Conservation (phyloP, 2,113 vertebrate species). For the Pituophis catenifer region DNA sequence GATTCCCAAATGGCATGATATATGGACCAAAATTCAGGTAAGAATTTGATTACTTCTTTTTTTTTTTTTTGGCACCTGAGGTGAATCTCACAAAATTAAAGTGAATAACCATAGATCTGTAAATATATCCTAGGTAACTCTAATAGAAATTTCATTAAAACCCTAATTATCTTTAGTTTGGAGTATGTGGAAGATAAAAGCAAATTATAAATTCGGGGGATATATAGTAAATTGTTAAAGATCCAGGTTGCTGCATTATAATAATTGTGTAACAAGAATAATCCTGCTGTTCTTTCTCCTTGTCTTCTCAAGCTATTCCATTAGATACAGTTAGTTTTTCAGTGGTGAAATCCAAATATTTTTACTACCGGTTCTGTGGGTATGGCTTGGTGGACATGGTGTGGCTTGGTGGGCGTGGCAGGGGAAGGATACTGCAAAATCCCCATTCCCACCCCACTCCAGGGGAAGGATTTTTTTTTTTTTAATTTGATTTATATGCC, state of each 20-base stretch:
- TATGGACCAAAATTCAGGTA: slow-evolving; percentile 91
- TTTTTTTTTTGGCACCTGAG: neutral
- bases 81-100: neutral
- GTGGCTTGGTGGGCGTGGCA: too few species aligned
- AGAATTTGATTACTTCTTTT: neutral
- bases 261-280: neutral
- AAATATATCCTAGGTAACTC: neutral
- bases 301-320: neutral
- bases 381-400: too few species aligned
- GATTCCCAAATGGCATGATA: slow-evolving; percentile 81
- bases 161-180: neutral
- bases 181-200: neutral
- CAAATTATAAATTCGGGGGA: neutral
- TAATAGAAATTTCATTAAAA: neutral
- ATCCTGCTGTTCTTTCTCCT: neutral
- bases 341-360: too few species aligned
- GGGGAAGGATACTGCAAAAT: too few species aligned
- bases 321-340: neutral
- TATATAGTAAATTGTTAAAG: neutral
- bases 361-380: too few species aligned
- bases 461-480: too few species aligned
- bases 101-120: neutral
- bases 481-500: too few species aligned
- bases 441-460: too few species aligned
- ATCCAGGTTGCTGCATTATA: neutral